Evolutionary conservation across 1,140 invertebrate species (phyloP).

Genomic region (Asobara japonica): DNA sequence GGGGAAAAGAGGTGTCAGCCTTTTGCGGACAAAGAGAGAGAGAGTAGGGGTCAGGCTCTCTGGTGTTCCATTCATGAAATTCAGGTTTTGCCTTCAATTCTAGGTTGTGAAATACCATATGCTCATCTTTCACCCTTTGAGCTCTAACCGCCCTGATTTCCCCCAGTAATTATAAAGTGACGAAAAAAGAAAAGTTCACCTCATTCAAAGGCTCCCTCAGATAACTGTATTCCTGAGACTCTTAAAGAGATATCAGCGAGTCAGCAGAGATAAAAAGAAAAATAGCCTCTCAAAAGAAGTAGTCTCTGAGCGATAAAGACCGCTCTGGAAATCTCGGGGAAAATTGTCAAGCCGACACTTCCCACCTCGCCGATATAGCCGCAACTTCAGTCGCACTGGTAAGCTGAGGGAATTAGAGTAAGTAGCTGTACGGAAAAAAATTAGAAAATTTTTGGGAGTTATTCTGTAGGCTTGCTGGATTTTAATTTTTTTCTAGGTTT

Average conservation of each 20-base stretch:
- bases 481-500: neutral
- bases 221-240: neutral
- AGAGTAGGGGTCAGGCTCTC: no score
- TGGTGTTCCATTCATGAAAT: no score
- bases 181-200: neutral
- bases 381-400: neutral
- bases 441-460: no score
- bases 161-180: neutral
- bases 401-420: conserved; percentile 2
- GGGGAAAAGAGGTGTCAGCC: no score
- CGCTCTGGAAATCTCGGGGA: neutral
- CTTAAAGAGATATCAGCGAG: neutral
- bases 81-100: no score
- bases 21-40: no score
- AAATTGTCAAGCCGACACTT: neutral
- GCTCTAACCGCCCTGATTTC: neutral
- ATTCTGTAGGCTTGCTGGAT: no score
- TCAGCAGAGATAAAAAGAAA: neutral
- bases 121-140: neutral
- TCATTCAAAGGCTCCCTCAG: neutral
- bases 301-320: neutral
- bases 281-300: neutral
- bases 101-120: no score
- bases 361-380: neutral
- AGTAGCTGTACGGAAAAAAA: neutral